Evolutionary conservation across 53 echinoderm and acorn worm species (phyloP).

Genomic region (Echinarachnius parma): DNA sequence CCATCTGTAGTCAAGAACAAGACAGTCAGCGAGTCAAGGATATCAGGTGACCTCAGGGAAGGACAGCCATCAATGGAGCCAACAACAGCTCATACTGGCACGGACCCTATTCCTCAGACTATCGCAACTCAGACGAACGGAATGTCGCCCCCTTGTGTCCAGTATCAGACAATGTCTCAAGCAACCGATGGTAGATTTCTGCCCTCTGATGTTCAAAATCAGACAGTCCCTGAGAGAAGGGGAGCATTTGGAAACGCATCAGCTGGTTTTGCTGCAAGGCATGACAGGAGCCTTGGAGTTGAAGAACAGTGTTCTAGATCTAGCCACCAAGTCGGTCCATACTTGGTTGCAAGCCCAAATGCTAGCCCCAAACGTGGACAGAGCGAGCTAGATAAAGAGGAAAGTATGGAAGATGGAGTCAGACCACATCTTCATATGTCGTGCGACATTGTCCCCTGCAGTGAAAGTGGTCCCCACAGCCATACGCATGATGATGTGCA

Average conservation of each 20-base stretch:
- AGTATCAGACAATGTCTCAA: not conserved
- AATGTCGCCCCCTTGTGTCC: constrained; percentile 38
- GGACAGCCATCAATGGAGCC: constrained; percentile 7
- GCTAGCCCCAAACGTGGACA: not conserved
- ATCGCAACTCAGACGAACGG: constrained; percentile 77
- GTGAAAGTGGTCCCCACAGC: constrained; percentile 29
- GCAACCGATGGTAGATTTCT: not conserved
- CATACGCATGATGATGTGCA: constrained; percentile 51
- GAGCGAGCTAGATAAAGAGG: not conserved
- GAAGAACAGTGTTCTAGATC: not conserved
- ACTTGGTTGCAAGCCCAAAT: not conserved
- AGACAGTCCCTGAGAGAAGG: not conserved
- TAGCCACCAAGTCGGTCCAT: constrained; percentile 2
- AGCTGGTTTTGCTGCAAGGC: not conserved
- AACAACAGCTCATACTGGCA: constrained; percentile 53
- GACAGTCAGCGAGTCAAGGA: no score
- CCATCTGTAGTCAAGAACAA: no score
- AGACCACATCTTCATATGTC: constrained; percentile 82
- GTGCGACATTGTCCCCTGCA: constrained; percentile 92
- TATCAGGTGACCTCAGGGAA: no score
- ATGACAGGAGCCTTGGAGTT: not conserved
- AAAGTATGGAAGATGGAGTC: constrained; percentile 8
- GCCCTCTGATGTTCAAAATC: not conserved
- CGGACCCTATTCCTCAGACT: constrained; percentile 84
- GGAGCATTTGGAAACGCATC: not conserved